A percentile compares a stretch with the other conserved stretches of the same genome.
Evolutionary conservation across 2,888 invertebrate species (phyloP).

Genomic region (Amiota mariae): DNA sequence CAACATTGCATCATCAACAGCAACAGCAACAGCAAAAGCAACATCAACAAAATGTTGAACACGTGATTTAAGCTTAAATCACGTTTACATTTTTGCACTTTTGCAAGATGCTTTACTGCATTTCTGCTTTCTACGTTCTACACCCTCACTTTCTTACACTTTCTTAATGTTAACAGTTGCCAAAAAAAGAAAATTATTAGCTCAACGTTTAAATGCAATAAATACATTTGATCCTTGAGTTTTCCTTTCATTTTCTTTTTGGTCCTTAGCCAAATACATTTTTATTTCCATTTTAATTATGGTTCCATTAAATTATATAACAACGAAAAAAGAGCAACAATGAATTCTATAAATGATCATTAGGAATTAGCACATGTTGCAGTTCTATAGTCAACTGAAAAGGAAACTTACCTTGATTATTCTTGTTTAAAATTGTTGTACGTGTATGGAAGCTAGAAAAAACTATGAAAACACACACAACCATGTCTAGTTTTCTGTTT

Average conservation of each 20-base stretch:
- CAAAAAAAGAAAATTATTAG: slow-evolving; percentile 66
- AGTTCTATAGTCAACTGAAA: no score
- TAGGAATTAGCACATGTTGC: no score
- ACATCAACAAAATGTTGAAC: slow-evolving; percentile 55
- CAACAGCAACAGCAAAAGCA: background rate
- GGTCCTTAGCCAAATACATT: slow-evolving; percentile 50
- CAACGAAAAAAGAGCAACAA: no score
- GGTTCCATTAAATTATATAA: no score
- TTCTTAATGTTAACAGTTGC: slow-evolving; percentile 46
- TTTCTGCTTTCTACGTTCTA: background rate
- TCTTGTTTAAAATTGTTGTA: no score
- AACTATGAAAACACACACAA: no score
- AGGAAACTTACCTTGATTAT: no score
- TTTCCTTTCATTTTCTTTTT: slow-evolving; percentile 31
- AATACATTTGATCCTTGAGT: slow-evolving; percentile 64
- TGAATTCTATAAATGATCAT: no score
- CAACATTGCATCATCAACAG: background rate
- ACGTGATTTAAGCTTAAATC: slow-evolving; percentile 61
- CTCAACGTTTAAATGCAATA: slow-evolving; percentile 70
- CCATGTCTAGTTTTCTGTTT: no score
- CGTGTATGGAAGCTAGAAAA: no score
- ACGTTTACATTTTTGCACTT: slow-evolving; percentile 48
- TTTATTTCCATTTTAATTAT: background rate
- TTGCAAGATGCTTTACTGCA: background rate
- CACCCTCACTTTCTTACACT: slow-evolving; percentile 16